Evolutionary conservation across 2,888 invertebrate species (phyloP).

Genomic region (Hetaerina titia): DNA sequence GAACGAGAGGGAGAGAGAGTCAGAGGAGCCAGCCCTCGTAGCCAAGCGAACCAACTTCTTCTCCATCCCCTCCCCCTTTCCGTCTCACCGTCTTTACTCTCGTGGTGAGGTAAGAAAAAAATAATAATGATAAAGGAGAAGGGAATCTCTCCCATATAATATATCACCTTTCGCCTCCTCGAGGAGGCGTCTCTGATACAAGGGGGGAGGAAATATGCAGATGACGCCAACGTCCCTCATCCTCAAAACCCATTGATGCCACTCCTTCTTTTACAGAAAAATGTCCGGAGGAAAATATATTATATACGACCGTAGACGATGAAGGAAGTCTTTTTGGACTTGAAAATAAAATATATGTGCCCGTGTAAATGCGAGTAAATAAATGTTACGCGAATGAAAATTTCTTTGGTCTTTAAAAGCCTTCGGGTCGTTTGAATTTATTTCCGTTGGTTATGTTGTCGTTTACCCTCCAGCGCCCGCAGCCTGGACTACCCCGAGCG

Average conservation of each 20-base stretch:
- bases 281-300: neutral
- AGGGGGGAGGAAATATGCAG: constrained; percentile 2
- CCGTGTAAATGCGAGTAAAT: neutral
- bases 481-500: neutral
- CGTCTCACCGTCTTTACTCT: too few relatives aligned
- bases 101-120: too few relatives aligned
- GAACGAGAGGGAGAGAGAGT: neutral
- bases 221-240: constrained; percentile 18
- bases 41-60: neutral
- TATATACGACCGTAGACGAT: neutral
- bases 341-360: neutral
- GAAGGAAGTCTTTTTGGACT: neutral
- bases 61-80: too few relatives aligned
- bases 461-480: neutral
- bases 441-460: neutral
- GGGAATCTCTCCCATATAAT: neutral
- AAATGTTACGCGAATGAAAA: neutral
- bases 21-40: neutral
- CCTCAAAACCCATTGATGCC: constrained; percentile 24
- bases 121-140: too few relatives aligned
- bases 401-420: neutral
- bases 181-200: constrained; percentile 47
- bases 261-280: neutral
- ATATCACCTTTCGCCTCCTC: constrained; percentile 47
- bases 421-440: neutral